Conservation (phyloP, 2,888 invertebrate species). For the Ceriagrion tenellum region DNA sequence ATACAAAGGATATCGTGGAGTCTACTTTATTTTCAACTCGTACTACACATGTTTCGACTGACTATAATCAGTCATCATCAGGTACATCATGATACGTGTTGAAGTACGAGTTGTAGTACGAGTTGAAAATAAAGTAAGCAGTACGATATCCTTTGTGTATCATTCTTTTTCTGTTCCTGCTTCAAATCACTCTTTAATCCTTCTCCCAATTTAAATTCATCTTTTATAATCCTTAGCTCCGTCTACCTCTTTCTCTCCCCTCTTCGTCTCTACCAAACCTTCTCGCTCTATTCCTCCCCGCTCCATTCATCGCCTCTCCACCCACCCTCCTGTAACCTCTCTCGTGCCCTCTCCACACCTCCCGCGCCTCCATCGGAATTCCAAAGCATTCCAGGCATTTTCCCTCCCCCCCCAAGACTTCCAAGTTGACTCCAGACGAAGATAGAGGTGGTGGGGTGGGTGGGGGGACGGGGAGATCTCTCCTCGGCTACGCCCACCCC, state of each 20-base stretch:
- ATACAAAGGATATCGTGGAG: too few species aligned
- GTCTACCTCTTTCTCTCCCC: background rate
- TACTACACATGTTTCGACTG: too few species aligned
- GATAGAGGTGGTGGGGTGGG: background rate
- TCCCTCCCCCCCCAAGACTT: background rate
- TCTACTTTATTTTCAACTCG: too few species aligned
- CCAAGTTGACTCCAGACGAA: constrained; percentile 55
- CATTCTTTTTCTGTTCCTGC: too few species aligned
- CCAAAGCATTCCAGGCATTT: constrained; percentile 65
- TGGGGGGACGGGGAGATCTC: background rate
- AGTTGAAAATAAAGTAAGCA: too few species aligned
- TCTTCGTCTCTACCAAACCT: background rate
- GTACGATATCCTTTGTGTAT: too few species aligned
- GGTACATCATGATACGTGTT: too few species aligned
- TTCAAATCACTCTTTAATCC: background rate
- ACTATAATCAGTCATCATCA: too few species aligned
- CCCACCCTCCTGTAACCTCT: background rate
- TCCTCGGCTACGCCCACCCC: background rate
- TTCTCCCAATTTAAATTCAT: background rate
- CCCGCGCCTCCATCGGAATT: constrained; percentile 50
- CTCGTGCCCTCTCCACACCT: background rate
- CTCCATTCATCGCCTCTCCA: background rate
- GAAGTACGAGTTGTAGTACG: too few species aligned
- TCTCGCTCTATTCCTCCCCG: background rate
- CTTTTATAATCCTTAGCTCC: background rate